A percentile compares a stretch with the other conserved stretches of the same genome.
These are phyloP conservation scores for Egretta garzetta DNA, from an alignment of 2,113 vertebrate species.

Conservation along the genomic window DNA sequence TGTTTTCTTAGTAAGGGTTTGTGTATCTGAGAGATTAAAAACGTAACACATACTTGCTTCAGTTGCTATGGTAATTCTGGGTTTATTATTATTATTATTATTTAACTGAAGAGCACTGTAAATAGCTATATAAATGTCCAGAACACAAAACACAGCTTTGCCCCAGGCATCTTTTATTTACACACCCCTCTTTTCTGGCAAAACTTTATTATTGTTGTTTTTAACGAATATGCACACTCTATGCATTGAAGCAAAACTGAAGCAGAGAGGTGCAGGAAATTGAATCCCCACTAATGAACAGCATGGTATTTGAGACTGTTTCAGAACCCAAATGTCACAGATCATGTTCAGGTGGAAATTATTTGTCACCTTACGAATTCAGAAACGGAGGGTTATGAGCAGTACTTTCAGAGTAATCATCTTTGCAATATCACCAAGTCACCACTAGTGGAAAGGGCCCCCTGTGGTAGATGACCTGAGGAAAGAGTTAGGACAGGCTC, in stretches of 20 bases:
- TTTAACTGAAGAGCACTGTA: constrained; percentile 45
- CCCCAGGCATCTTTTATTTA: constrained; percentile 59
- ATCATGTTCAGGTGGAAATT: constrained; percentile 51
- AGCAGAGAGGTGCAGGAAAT: constrained; percentile 49
- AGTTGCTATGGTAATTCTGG: constrained; percentile 57
- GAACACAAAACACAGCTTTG: constrained; percentile 43
- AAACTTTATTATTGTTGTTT: constrained; percentile 65
- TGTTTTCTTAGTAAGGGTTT: not conserved
- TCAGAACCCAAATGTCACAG: constrained; percentile 47
- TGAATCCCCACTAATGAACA: constrained; percentile 57
- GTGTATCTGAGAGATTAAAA: constrained; percentile 31
- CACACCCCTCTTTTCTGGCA: constrained; percentile 22
- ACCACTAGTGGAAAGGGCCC: not conserved
- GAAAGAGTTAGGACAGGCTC: not conserved
- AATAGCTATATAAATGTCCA: constrained; percentile 61
- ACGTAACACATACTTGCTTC: not conserved
- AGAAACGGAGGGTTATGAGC: not conserved
- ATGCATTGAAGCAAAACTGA: constrained; percentile 52
- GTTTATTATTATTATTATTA: not conserved
- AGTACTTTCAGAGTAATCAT: not conserved
- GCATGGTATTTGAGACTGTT: constrained; percentile 29
- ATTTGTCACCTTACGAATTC: not conserved
- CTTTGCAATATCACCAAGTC: not conserved
- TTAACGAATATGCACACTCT: constrained; percentile 43
- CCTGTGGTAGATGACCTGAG: not conserved